Evolutionary conservation across 2,113 vertebrate genomes (phyloP), one percentile per base, ranked within the genome.

Genomic region (Dromiciops gliroides): DNA sequence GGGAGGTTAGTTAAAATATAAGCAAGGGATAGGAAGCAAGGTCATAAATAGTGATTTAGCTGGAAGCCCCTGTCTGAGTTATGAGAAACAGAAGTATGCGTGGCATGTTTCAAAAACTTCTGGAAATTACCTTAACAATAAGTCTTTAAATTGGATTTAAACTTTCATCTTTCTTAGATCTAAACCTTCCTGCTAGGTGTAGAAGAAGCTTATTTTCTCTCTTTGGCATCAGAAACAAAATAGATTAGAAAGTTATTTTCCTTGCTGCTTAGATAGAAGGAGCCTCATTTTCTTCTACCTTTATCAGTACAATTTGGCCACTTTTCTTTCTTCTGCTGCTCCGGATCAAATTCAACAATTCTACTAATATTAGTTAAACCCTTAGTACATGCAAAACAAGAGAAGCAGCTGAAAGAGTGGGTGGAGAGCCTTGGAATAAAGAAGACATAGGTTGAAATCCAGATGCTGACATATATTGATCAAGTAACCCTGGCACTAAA

Each of bases 41-140:
- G 67, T 44, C 67, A 97, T 91, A 96, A 96, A 47, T 5, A 11
- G 51, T 93, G 92, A 83, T 96, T 97, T 96, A 97, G 75, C 51
- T 52, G 88, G 90, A 91, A 95, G 28, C 48, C 91, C 49, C 94
- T 96, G 95, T 90, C 51, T 89, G 94, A 96, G 96, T 88, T 51
- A 7, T 47, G 56, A 8, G 56, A 96, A 96, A 26, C 52, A 90
- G 95, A 91, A 97, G 88, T 50, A 56, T 52, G 90, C 91, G 89
- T 89, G n/a, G 28, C 90, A 91, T 94, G 48, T 93, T 96, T 96
- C 49, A 83, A 48, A 56, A 91, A 95, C 89, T 94, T 93, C 89
- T 50, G 93, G 49, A 96, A 96, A 94, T 90, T 91, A 91, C 50
- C 89, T 89, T 94, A 93, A 93, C 89, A 94, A 88, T 94, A 90